phyloP scores from a whole-genome alignment of 2,888 invertebrate genomes.

The Agrochola litura region DNA sequence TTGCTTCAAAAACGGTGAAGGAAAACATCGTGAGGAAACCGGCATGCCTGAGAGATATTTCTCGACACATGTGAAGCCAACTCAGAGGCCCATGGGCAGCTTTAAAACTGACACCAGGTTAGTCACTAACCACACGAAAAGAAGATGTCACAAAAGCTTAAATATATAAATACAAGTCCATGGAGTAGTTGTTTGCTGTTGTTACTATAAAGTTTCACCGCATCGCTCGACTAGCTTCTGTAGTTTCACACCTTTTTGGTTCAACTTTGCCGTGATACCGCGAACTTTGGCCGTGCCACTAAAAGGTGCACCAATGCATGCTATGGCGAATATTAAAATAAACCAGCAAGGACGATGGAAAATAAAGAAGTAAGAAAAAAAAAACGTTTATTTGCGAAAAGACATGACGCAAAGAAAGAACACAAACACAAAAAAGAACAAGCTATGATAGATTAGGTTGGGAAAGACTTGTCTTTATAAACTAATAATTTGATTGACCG shows the following conservation, averaged over 20 bases:
- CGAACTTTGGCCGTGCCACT: slow-evolving; percentile 24
- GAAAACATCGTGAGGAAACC: no score
- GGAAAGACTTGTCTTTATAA: not conserved
- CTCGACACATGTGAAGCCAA: no score
- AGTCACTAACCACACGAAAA: no score
- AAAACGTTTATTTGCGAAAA: not conserved
- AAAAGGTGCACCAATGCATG: not conserved
- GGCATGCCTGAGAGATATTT: no score
- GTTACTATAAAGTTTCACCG: slow-evolving; percentile 29
- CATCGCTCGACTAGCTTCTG: slow-evolving; percentile 2
- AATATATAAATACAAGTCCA: slow-evolving; percentile 14
- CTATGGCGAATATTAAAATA: slow-evolving; percentile 9
- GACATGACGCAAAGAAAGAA: not conserved
- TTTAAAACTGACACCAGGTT: no score
- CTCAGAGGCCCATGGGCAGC: no score
- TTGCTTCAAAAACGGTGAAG: no score
- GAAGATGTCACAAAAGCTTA: slow-evolving; percentile 4
- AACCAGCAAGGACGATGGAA: no score
- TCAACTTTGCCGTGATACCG: slow-evolving; percentile 23
- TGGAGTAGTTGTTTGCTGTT: not conserved
- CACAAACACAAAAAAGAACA: not conserved
- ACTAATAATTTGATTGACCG: not conserved
- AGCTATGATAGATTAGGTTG: not conserved
- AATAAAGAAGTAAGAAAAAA: not conserved
- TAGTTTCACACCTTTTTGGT: slow-evolving; percentile 45